Evolutionary conservation across 2,888 invertebrate genomes (phyloP).

Genomic region (Drosophila yooni): DNA sequence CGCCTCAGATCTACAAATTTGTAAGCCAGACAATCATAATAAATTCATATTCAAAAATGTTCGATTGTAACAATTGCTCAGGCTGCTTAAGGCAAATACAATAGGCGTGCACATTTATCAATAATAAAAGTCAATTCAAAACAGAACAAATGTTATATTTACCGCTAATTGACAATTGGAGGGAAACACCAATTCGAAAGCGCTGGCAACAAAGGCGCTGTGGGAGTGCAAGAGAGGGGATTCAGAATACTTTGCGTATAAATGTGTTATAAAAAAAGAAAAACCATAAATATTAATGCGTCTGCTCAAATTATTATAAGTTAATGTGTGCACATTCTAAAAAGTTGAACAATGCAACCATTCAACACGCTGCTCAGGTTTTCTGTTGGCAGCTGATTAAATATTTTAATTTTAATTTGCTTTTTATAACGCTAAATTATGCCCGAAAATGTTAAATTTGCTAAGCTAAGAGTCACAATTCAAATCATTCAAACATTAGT

Average conservation of each 20-base stretch:
- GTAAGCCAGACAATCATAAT: background rate
- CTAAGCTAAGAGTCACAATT: conserved; percentile 4
- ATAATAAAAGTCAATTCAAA: conserved; percentile 30
- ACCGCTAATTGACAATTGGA: conserved; percentile 70
- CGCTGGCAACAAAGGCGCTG: background rate
- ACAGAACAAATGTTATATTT: conserved; percentile 36
- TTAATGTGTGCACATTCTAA: conserved; percentile 32
- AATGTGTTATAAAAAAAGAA: conserved; percentile 14
- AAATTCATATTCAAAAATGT: background rate
- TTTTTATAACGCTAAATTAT: conserved; percentile 50
- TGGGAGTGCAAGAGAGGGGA: background rate
- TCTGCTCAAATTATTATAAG: conserved; percentile 10
- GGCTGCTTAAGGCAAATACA: background rate
- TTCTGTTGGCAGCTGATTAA: conserved; percentile 65
- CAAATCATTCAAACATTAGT: conserved; percentile 23
- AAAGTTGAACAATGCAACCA: conserved; percentile 9
- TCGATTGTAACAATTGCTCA: background rate
- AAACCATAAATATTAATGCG: conserved; percentile 32
- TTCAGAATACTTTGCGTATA: conserved; percentile 10
- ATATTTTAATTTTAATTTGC: conserved; percentile 77
- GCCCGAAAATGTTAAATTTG: conserved; percentile 26
- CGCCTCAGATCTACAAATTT: background rate
- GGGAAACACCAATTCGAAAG: conserved; percentile 9
- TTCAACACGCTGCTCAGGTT: conserved; percentile 30
- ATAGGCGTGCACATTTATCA: conserved; percentile 18